Evolutionary conservation across 2,113 vertebrate genomes (phyloP).

Genomic region (Pipa parva): DNA sequence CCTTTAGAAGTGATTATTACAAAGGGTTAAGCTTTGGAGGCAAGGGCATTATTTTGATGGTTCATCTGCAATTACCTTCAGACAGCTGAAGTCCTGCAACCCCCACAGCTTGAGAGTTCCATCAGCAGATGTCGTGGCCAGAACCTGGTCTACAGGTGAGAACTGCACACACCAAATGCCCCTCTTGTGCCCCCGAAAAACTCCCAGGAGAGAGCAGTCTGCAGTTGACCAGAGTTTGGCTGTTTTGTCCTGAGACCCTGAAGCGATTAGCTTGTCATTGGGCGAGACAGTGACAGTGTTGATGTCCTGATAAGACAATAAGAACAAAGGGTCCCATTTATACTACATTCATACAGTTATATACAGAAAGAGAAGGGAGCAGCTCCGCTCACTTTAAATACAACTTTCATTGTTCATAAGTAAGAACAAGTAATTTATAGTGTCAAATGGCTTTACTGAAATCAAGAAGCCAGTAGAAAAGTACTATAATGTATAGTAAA

Average conservation of each 20-base stretch:
- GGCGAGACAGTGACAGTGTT: conserved; percentile 88
- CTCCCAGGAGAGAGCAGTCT: conserved; percentile 69
- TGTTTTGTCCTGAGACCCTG: conserved; percentile 86
- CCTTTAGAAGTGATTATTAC: too few species aligned
- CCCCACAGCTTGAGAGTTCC: conserved; percentile 87
- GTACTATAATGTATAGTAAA: too few species aligned
- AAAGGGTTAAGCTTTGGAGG: too few species aligned
- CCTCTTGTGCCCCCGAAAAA: conserved; percentile 82
- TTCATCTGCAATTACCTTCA: conserved; percentile 71
- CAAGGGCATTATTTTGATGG: too few species aligned
- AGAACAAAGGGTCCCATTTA: too few species aligned
- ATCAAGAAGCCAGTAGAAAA: too few species aligned
- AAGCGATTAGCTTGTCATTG: conserved; percentile 89
- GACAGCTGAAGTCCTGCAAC: conserved; percentile 87
- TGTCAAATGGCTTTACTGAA: too few species aligned
- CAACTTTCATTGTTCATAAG: too few species aligned
- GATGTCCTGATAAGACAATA: conserved; percentile 68
- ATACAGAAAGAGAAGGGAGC: too few species aligned
- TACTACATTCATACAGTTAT: too few species aligned
- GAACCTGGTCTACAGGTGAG: conserved; percentile 86
- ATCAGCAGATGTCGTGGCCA: conserved; percentile 87
- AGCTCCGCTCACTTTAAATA: too few species aligned
- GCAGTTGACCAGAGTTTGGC: conserved; percentile 86
- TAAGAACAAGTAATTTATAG: too few species aligned
- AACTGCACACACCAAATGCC: conserved; percentile 92